Percentiles rank a stretch among this genome's conserved stretches.
phyloP scores from a whole-genome alignment of 1,140 invertebrate species.

The Drosophila persimilis region DNA sequence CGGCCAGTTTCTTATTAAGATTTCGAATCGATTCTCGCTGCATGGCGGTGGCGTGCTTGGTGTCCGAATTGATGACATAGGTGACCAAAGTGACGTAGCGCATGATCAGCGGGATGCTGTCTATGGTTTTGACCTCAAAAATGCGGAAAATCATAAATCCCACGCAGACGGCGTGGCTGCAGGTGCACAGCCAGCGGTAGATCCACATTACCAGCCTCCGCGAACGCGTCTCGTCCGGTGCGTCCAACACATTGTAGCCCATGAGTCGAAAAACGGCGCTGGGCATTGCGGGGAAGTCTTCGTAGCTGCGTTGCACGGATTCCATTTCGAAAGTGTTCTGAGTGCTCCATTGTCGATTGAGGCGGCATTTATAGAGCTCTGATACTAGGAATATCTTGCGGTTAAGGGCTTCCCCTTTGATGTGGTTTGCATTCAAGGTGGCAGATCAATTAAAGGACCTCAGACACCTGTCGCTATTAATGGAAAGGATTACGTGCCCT shows the following conservation, averaged over 20 bases:
- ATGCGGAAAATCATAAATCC: constrained; percentile 31
- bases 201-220: constrained; percentile 9
- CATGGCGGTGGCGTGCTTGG: constrained; percentile 42
- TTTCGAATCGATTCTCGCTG: constrained; percentile 23
- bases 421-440: too few relatives aligned
- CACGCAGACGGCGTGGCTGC: constrained; percentile 24
- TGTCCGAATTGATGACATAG: constrained; percentile 54
- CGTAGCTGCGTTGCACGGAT: constrained; percentile 27
- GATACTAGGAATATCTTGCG: constrained; percentile 29
- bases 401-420: constrained; percentile 3
- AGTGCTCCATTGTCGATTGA: background rate
- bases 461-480: background rate
- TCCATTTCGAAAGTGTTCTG: constrained; percentile 34
- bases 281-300: constrained; percentile 43
- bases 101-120: constrained; percentile 24
- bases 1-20: constrained; percentile 29
- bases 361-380: constrained; percentile 30
- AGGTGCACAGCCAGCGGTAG: constrained; percentile 28
- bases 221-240: background rate
- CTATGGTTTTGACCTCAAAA: constrained; percentile 29
- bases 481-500: background rate
- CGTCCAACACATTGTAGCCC: constrained; percentile 35
- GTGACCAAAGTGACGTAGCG: constrained; percentile 51
- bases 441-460: background rate
- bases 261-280: constrained; percentile 15